Percentiles rank a stretch among this genome's conserved stretches.
phyloP scores from a whole-genome alignment of 2,113 vertebrate species.

The Apodemus sylvaticus region DNA sequence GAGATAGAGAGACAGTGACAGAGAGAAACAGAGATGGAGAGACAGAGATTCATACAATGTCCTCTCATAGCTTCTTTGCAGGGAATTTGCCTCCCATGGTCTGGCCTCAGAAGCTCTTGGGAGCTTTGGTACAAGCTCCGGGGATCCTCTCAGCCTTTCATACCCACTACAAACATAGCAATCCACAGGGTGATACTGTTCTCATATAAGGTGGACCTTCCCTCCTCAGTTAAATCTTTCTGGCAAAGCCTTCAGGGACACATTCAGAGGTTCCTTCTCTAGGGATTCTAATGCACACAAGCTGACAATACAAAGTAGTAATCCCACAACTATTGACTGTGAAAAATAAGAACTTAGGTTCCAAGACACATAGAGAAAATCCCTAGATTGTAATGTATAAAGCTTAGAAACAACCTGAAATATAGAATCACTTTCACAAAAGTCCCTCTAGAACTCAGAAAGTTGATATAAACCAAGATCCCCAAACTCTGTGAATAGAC shows the following conservation, averaged over 20 bases:
- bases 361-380: neutral
- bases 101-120: neutral
- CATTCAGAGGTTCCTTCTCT: neutral
- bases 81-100: neutral
- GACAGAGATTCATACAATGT: neutral
- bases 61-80: neutral
- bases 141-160: neutral
- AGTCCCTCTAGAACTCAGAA: neutral
- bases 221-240: neutral
- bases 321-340: neutral
- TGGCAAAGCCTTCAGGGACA: too few species aligned
- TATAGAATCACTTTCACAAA: neutral
- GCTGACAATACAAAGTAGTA: neutral
- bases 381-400: neutral
- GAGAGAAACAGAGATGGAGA: neutral
- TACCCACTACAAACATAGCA: neutral
- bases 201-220: too few species aligned
- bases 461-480: too few species aligned
- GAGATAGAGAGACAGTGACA: neutral
- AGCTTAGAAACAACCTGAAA: neutral
- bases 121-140: neutral
- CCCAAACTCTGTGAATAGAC: neutral
- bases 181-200: neutral
- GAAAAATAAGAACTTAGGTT: neutral
- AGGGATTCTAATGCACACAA: neutral